Conservation (phyloP, 2,113 vertebrate species). For the Ivindomyrus marchei region DNA sequence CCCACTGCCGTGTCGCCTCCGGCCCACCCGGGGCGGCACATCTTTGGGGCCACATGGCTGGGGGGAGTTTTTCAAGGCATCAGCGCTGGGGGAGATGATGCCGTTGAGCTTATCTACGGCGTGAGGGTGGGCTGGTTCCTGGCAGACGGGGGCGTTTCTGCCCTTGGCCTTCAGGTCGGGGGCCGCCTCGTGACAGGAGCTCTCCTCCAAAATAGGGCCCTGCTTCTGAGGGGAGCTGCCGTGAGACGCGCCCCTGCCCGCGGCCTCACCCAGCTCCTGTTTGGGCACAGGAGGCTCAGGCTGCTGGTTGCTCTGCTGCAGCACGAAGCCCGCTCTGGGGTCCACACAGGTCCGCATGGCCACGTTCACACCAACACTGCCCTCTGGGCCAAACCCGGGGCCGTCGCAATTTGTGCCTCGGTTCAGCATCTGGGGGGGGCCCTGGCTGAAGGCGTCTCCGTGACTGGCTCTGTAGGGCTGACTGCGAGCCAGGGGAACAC, state of each 20-base stretch:
- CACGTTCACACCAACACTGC: conserved; percentile 52
- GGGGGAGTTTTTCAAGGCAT: conserved; percentile 55
- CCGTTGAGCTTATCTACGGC: conserved; percentile 52
- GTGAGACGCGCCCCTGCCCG: conserved; percentile 49
- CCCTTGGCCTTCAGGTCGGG: conserved; percentile 52
- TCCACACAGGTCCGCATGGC: conserved; percentile 39
- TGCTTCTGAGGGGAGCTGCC: conserved; percentile 52
- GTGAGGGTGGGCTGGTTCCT: conserved; percentile 52
- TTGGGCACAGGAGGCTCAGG: conserved; percentile 52
- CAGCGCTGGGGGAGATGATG: conserved; percentile 50
- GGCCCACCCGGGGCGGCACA: neutral
- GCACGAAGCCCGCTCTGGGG: conserved; percentile 57
- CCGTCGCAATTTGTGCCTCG: conserved; percentile 56
- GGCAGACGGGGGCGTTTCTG: conserved; percentile 43
- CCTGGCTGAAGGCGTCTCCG: conserved; percentile 59
- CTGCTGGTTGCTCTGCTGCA: conserved; percentile 56
- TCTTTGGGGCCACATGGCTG: conserved; percentile 39
- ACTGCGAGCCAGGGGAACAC: conserved; percentile 55
- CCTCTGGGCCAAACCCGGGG: conserved; percentile 56
- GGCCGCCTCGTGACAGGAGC: conserved; percentile 47
- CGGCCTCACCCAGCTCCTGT: conserved; percentile 56
- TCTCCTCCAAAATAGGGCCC: conserved; percentile 58
- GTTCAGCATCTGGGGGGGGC: conserved; percentile 49
- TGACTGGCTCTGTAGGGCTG: conserved; percentile 65
- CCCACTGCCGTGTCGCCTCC: conserved; percentile 31